Base-by-base conservation (phyloP, 2,113 vertebrate genomes). In the Amazona vittata region DNA sequence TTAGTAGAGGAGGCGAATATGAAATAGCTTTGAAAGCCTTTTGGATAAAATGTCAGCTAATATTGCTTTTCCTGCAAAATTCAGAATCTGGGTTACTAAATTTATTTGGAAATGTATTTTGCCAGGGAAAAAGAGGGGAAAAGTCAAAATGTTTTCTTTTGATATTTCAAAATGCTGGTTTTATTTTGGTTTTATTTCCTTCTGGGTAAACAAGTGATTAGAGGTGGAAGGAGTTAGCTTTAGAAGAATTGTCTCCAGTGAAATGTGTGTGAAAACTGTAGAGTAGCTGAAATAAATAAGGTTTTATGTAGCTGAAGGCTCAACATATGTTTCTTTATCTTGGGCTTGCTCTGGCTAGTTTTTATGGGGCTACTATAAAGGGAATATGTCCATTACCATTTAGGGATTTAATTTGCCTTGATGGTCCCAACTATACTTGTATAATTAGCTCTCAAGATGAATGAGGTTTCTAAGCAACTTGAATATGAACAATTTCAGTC, bases 401-500 rank as follows among this genome's bases (percentile, higher is more conserved):
- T 83, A 96, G 94, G 96, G 91, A 85, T 96, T 95, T 96, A 83
- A 97, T 97, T 97, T 97, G 79, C 75, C 92, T 86, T 84, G 60
- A 93, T 88, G 70, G 87, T 68, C 90, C 84, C 60, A 95, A 83
- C 78, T 87, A 46, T 85, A 82, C 81, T 86, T 86, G 83, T 89
- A 87, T 96, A 97, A 96, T 97, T 96, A 95, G 89, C 79, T 94
- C 79, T 96, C 59, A 52, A 95, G 82, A 96, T 89, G 83, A 97
- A 95, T 88, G 70, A 96, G 88, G 77, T 95, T 94, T 94, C 93
- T 87, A 67, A 96, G 84, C 53, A 94, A 75, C 87, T 94, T 93
- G 47, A 50, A 6, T 71, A 77, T 80, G 69, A 96, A 63, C 68
- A 96, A 77, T 41, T 96, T 90, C 41, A 65, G 65, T 63, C 73